Evolutionary conservation across 2,888 invertebrate species (phyloP).

Genomic region (Andrena hattorfiana): DNA sequence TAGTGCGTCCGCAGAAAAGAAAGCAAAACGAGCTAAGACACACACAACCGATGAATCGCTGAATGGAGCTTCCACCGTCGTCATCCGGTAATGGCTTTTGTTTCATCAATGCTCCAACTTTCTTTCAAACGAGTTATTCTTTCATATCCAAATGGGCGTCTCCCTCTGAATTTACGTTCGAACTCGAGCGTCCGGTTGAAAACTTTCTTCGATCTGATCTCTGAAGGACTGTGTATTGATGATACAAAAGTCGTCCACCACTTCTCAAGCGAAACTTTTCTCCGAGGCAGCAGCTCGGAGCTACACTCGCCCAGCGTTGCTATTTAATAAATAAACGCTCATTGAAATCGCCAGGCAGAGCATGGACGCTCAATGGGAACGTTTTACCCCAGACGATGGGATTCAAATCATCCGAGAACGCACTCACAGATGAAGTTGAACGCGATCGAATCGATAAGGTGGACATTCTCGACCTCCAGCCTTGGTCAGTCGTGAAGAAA

Average conservation of each 20-base stretch:
- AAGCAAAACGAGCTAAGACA: not conserved
- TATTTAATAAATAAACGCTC: constrained; percentile 27
- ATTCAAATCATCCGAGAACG: constrained; percentile 39
- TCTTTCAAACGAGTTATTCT: constrained; percentile 56
- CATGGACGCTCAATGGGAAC: not conserved
- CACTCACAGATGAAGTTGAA: constrained; percentile 27
- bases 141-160: constrained; percentile 59
- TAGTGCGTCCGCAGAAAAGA: not conserved
- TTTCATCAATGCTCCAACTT: constrained; percentile 29
- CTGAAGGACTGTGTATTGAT: constrained; percentile 53
- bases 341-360: not conserved
- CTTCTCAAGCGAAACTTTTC: constrained; percentile 9
- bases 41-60: not conserved
- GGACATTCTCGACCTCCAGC: constrained; percentile 6
- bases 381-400: constrained; percentile 15
- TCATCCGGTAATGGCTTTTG: constrained; percentile 54
- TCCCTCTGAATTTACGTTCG: constrained; percentile 62
- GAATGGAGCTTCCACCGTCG: constrained; percentile 18
- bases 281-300: not conserved
- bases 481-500: constrained; percentile 2
- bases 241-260: constrained; percentile 18
- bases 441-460: constrained; percentile 36
- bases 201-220: constrained; percentile 56
- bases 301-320: not conserved
- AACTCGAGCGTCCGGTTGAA: constrained; percentile 11